phyloP scores from a whole-genome alignment of 2,797 vertebrate genomes.

The Mus spretus region DNA sequence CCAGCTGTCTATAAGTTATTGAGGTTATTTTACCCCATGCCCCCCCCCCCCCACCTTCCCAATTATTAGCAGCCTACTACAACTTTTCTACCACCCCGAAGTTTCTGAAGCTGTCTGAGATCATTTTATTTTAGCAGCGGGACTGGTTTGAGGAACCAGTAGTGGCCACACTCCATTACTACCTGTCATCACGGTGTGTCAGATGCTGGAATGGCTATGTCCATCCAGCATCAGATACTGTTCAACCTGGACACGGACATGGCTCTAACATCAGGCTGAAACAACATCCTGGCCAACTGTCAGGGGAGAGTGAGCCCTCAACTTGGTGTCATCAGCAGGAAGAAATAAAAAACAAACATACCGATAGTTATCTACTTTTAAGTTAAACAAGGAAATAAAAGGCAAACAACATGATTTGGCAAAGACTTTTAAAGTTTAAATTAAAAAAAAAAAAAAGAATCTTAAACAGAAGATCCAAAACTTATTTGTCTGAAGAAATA shows the following conservation, averaged over 20 bases:
- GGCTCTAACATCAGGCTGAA: neutral
- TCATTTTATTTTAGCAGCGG: neutral
- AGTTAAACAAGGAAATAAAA: constrained; percentile 25
- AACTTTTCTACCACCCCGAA: neutral
- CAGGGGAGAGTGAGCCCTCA: neutral
- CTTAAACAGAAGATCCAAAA: constrained; percentile 67
- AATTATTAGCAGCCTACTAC: neutral
- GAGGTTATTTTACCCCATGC: neutral
- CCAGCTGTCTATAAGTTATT: neutral
- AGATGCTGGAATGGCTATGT: rapidly evolving
- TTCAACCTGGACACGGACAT: rapidly evolving
- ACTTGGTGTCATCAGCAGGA: neutral
- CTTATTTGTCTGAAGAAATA: constrained; percentile 72
- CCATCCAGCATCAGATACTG: neutral
- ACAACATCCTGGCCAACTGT: neutral
- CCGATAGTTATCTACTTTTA: neutral
- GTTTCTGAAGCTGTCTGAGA: neutral
- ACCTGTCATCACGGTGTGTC: rapidly evolving
- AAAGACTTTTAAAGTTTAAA: constrained; percentile 82
- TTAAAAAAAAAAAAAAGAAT: constrained; percentile 79
- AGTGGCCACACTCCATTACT: neutral
- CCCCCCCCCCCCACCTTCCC: neutral
- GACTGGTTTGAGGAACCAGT: neutral
- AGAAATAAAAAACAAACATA: neutral
- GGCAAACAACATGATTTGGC: constrained; percentile 66